Base-by-base conservation (phyloP, 2,888 invertebrate species). In the Rhynchonema sp. region DNA sequence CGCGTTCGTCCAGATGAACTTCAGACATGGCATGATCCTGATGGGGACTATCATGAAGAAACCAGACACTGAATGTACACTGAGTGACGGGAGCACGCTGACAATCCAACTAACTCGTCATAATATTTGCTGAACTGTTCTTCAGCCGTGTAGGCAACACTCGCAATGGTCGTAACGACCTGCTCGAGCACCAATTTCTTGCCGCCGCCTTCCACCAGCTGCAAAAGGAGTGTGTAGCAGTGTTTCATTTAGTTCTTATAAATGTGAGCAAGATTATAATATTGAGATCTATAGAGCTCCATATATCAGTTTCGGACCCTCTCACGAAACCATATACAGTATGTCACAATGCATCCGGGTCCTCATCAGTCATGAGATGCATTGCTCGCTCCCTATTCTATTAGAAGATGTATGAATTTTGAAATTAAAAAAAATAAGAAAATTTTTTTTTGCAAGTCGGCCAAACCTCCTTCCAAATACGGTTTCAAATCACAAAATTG, bases 111-210 rank as follows among this genome's bases (percentile, higher is more conserved):
- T 9, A 22, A 55, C 55, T 27, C 82, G 73, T 92, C 92, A 71
- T 98, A 99, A 77, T 92, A 96, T 1, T 83, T 79, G 9, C 85
- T 83, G 75, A 99, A 99, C 71, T 91, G 89, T 70, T 90, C 89
- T 75, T 94, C 92, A 20, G 91, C 87, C 0, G 96, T 91, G 75
- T 98, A 98, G 1, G 98, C 98, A 0, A 98, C 90, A 0, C 94
- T 91, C 13, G 98, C 96, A 65, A 98, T 87, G 2, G 96, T 94
- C 0, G 94, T 94, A n/a, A 96, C 91, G 58, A 90, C 85, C 78
- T 99, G 98, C 77, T 98, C 96, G 63, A 98, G 77, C 17, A 98
- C 96, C 64, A 96, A 79, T 75, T 96, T 96, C 22, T 87, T 91
- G 57, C 92, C 30, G 66, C 85, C 86, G 66, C 85, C 86, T 73